These are phyloP conservation scores for Diabrotica virgifera DNA, from an alignment of 1,140 invertebrate genomes.

Conservation along the genomic window DNA sequence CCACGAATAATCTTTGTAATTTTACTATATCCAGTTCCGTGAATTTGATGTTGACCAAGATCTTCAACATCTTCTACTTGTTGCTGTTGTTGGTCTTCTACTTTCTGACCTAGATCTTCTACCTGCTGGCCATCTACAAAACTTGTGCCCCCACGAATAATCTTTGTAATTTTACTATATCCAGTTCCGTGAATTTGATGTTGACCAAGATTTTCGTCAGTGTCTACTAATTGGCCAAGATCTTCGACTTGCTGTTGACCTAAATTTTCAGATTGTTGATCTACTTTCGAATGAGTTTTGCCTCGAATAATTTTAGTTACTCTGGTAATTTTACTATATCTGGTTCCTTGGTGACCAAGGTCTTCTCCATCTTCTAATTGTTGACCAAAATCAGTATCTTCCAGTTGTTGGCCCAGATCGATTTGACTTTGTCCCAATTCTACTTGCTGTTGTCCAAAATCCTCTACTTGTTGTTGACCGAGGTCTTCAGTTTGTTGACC, in stretches of 20 bases:
- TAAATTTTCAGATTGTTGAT: constrained; percentile 4
- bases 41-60: too few relatives aligned
- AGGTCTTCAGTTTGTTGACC: background rate
- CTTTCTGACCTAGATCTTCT: constrained; percentile 7
- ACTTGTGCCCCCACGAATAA: background rate
- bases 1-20: background rate
- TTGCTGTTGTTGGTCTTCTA: constrained; percentile 4
- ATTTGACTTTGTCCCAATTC: background rate
- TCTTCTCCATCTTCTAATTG: background rate
- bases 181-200: background rate
- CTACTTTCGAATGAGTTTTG: too few relatives aligned
- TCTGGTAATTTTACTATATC: background rate
- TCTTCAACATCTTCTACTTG: background rate
- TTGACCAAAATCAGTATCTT: constrained; percentile 8
- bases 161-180: background rate
- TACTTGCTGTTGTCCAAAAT: background rate
- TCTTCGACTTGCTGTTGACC: background rate
- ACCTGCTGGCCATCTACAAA: background rate
- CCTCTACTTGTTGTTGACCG: background rate
- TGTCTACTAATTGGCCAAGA: background rate
- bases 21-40: background rate
- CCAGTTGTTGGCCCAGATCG: constrained; percentile 9
- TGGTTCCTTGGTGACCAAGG: background rate
- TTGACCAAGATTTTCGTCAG: background rate
- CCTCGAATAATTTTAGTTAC: background rate